A percentile compares a stretch with the other conserved stretches of the same genome.
phyloP scores from a whole-genome alignment of 53 echinoderm and acorn worm species.

The Holothuria leucospilota region DNA sequence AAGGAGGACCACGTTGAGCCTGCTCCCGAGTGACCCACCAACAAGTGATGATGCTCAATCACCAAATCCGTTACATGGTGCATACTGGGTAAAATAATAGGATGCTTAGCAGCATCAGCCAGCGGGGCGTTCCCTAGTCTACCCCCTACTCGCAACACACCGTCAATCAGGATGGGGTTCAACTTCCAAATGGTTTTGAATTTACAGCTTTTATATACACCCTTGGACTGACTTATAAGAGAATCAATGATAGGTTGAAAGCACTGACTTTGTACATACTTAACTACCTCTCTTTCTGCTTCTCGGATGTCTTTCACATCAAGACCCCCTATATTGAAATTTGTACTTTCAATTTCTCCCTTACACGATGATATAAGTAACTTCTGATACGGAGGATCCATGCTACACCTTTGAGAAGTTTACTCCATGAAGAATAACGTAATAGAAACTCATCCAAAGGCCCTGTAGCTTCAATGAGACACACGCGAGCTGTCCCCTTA shows the following conservation, averaged over 20 bases:
- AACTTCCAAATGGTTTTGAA: constrained; percentile 38
- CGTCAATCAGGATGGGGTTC: constrained; percentile 52
- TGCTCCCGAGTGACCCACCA: constrained; percentile 66
- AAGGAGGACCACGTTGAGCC: constrained; percentile 64
- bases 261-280: background rate
- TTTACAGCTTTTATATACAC: constrained; percentile 14
- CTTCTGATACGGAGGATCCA: constrained; percentile 44
- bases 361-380: background rate
- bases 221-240: constrained; percentile 5
- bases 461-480: background rate
- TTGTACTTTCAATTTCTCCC: too few species aligned
- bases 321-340: too few species aligned
- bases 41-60: constrained; percentile 56
- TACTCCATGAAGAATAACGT: constrained; percentile 53
- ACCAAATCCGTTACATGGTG: constrained; percentile 69
- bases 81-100: constrained; percentile 58
- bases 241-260: constrained; percentile 7
- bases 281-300: too few species aligned
- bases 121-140: constrained; percentile 59
- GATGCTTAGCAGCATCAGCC: constrained; percentile 50
- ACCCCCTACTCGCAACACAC: constrained; percentile 66
- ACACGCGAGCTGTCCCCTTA: background rate
- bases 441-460: constrained; percentile 2
- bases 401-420: constrained; percentile 17
- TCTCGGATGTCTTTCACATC: too few species aligned